phyloP scores from a whole-genome alignment of 2,888 invertebrate species.

The Drymonia ruficornis region DNA sequence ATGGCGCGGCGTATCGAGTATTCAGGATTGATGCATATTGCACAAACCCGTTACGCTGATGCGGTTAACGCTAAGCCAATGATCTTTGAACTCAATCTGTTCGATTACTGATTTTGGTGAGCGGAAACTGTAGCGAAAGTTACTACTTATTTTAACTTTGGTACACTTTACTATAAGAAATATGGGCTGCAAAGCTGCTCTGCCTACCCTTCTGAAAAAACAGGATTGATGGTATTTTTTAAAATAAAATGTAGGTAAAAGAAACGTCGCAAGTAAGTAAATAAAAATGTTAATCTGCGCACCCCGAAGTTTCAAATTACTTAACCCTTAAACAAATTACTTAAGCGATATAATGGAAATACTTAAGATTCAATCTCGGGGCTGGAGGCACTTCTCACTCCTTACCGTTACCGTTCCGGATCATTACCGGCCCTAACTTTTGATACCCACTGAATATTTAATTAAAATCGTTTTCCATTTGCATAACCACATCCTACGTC shows the following conservation, averaged over 20 bases:
- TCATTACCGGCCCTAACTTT: conserved; percentile 6
- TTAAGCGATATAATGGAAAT: conserved; percentile 7
- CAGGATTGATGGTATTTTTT: too few relatives aligned
- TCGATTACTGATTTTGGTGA: conserved; percentile 22
- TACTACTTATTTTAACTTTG: too few relatives aligned
- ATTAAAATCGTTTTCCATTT: conserved; percentile 5
- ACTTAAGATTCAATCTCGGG: conserved; percentile 8
- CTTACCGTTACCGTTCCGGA: neutral
- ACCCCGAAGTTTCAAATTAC: conserved; percentile 2
- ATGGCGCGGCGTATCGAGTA: too few relatives aligned
- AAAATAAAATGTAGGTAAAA: neutral
- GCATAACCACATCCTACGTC: neutral
- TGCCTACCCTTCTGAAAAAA: too few relatives aligned
- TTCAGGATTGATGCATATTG: conserved; percentile 7
- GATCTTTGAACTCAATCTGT: conserved; percentile 29
- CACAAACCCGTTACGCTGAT: neutral
- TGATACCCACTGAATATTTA: conserved; percentile 5
- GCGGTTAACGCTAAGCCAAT: conserved; percentile 27
- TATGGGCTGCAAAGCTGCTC: too few relatives aligned
- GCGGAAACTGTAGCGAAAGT: neutral
- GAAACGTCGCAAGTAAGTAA: neutral
- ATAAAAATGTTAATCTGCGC: neutral
- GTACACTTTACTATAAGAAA: too few relatives aligned
- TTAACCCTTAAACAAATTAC: conserved; percentile 6
- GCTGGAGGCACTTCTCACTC: neutral